These are phyloP conservation scores for Lochmaea capreae DNA, from an alignment of 2,888 invertebrate species.

Conservation along the genomic window DNA sequence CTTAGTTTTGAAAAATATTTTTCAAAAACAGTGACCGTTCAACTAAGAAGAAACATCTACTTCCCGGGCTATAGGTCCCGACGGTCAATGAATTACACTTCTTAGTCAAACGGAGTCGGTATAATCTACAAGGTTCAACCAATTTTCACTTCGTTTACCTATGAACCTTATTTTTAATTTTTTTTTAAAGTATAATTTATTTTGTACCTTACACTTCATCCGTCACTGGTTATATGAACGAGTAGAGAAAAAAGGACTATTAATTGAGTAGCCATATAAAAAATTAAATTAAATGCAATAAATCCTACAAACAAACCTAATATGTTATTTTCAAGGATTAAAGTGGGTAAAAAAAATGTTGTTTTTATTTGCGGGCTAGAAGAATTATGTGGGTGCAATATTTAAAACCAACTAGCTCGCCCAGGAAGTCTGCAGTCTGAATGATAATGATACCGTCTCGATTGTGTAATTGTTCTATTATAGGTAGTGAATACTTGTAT, in stretches of 20 bases:
- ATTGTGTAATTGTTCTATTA: conserved; percentile 40
- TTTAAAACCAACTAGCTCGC: conserved; percentile 41
- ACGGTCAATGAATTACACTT: too few species aligned
- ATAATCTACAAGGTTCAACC: too few species aligned
- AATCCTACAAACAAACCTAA: conserved; percentile 28
- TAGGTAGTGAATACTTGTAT: conserved; percentile 11
- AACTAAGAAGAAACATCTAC: too few species aligned
- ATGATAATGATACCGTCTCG: conserved; percentile 34
- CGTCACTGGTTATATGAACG: neutral
- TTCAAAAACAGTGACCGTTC: too few species aligned
- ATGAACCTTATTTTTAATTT: too few species aligned
- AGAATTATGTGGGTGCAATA: conserved; percentile 41
- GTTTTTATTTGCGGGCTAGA: conserved; percentile 15
- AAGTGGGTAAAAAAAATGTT: conserved; percentile 25
- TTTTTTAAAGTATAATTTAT: too few species aligned
- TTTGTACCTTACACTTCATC: neutral
- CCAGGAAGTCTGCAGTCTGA: conserved; percentile 43
- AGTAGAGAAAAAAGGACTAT: neutral
- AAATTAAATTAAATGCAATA: conserved; percentile 21
- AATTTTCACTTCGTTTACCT: too few species aligned
- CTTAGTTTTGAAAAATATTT: too few species aligned
- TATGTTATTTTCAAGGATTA: conserved; percentile 31
- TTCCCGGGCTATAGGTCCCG: too few species aligned
- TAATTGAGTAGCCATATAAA: neutral
- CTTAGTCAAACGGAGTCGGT: too few species aligned